phyloP scores from a whole-genome alignment of 2,888 invertebrate genomes.

The Arenicola marina region DNA sequence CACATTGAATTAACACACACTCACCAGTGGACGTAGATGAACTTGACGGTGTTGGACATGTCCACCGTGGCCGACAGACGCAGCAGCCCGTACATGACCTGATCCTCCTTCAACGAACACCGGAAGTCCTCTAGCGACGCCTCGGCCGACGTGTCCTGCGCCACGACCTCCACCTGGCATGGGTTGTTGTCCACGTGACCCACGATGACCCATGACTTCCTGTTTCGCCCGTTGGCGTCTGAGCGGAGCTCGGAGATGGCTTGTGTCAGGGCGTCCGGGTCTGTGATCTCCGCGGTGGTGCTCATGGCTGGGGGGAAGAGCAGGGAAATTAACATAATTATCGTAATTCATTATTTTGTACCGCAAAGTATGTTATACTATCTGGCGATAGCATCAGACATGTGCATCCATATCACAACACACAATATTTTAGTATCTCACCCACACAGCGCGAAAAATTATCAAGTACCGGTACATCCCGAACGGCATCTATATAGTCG shows the following conservation, averaged over 20 bases:
- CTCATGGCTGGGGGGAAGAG: constrained; percentile 50
- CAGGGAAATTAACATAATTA: too few relatives aligned
- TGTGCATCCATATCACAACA: too few relatives aligned
- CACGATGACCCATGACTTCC: constrained; percentile 41
- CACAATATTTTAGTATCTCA: too few relatives aligned
- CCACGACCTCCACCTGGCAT: constrained; percentile 38
- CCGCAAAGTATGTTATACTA: too few relatives aligned
- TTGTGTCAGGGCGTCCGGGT: constrained; percentile 39
- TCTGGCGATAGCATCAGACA: too few relatives aligned
- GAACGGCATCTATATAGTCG: too few relatives aligned
- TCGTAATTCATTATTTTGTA: too few relatives aligned
- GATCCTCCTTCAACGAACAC: constrained; percentile 24
- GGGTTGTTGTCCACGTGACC: constrained; percentile 53
- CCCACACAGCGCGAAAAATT: too few relatives aligned
- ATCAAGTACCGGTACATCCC: too few relatives aligned
- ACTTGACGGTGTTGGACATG: constrained; percentile 57
- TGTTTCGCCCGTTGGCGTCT: constrained; percentile 25
- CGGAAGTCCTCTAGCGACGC: constrained; percentile 28
- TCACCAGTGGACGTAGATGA: constrained; percentile 58
- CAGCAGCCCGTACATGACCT: constrained; percentile 51
- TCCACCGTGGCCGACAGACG: constrained; percentile 53
- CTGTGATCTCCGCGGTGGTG: constrained; percentile 43
- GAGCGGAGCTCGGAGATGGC: constrained; percentile 46
- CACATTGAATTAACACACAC: constrained; percentile 18
- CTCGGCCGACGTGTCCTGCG: constrained; percentile 26